Evolutionary conservation across 2,797 vertebrate genomes (phyloP).

Genomic region (Halcyon chelicuti): DNA sequence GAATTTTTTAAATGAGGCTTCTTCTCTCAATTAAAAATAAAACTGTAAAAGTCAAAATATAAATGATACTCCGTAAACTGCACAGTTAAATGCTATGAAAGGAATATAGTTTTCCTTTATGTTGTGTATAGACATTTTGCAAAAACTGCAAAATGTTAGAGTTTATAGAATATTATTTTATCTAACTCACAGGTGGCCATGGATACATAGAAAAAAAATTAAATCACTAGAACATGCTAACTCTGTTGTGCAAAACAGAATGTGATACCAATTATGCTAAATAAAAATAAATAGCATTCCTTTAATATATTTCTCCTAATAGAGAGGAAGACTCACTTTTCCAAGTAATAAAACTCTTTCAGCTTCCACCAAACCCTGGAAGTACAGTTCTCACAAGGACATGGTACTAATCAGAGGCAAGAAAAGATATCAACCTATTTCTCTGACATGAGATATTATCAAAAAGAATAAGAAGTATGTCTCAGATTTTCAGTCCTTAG

Average conservation of each 20-base stretch:
- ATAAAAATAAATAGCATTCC: background rate
- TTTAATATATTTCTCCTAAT: background rate
- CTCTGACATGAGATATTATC: background rate
- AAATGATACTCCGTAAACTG: background rate
- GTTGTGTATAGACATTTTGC: background rate
- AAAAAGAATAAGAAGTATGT: background rate
- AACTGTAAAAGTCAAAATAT: background rate
- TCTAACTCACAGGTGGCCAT: background rate
- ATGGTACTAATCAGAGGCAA: background rate
- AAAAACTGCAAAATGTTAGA: background rate
- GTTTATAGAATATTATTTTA: background rate
- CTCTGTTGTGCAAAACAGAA: background rate
- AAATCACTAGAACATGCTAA: background rate
- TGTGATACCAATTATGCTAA: background rate
- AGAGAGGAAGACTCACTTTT: background rate
- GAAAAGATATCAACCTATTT: background rate
- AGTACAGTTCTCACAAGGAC: background rate
- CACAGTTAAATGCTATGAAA: background rate
- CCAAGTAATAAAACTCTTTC: background rate
- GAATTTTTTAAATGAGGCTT: background rate
- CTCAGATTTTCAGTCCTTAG: background rate
- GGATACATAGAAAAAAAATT: background rate
- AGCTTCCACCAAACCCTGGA: background rate
- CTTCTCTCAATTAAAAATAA: background rate
- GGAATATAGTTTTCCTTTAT: background rate